Base-by-base conservation (phyloP, 2,113 vertebrate genomes). In the Haplochromis burtoni region DNA sequence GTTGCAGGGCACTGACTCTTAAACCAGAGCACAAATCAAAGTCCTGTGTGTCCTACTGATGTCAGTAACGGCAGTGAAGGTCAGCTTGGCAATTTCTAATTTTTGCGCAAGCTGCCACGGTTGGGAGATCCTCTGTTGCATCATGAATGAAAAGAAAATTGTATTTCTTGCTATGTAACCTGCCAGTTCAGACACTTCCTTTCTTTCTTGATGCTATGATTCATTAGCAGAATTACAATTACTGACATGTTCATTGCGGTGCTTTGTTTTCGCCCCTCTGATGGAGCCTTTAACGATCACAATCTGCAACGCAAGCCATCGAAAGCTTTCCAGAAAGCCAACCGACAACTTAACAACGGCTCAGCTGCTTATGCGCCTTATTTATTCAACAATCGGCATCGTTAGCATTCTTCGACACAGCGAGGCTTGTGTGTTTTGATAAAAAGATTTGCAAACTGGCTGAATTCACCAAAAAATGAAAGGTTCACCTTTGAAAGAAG, bases 401-500 rank as follows among this genome's bases (percentile, higher is more conserved):
- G 16, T 83, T 89, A 68, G 85, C 88, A 83, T 89, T 92, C 90
- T 91, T 92, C 76, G 82, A 94, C 88, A 83, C 91, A 84, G 91
- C 8, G 59, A 87, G 53, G 84, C 83, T 87, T 87, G 91, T 87
- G 88, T 88, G 89, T 94, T 95, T 91, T 90, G 80, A 94, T 94
- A 84, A 91, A 92, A 93, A 83, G 82, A 93, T 88, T 92, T 91
- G 84, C 91, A 94, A 95, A 91, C 92, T 33, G 92, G 83, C 92
- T 95, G 94, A 96, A 95, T 96, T 94, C 91, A 89, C 93, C 66
- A 59, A 73, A 61, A 88, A 88, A 84, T 87, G 89, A 95, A 94
- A 94, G 87, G 90, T 91, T 93, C 93, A 94, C 93, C 93, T 95
- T 93, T 88, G 90, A 95, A 91, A 94, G 91, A 87, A 91, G 84